These are phyloP conservation scores for Amphiprion ocellaris DNA, from an alignment of 2,113 vertebrate species.

Conservation along the genomic window DNA sequence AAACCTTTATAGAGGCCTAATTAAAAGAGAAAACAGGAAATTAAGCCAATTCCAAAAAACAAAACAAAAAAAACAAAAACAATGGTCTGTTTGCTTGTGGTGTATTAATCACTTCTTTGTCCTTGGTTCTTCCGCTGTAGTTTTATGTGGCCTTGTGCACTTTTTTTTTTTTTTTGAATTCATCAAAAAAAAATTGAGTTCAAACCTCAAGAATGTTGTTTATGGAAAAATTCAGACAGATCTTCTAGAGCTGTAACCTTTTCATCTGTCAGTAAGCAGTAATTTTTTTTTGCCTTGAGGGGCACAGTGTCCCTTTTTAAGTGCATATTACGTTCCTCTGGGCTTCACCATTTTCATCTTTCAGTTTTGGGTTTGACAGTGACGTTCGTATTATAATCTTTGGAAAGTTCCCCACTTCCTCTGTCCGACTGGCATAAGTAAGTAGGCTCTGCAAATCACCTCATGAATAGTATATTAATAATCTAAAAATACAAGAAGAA, in stretches of 20 bases:
- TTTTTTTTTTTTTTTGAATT: neutral
- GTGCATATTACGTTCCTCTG: neutral
- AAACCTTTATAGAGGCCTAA: constrained; percentile 49
- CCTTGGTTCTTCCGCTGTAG: constrained; percentile 13
- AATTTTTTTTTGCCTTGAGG: neutral
- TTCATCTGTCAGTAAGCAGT: neutral
- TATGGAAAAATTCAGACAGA: neutral
- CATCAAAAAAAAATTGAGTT: neutral
- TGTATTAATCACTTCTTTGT: constrained; percentile 26
- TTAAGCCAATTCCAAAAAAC: neutral
- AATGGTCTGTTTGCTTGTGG: constrained; percentile 10
- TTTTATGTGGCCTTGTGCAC: neutral
- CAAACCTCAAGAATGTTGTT: neutral
- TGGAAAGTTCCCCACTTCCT: constrained; percentile 11
- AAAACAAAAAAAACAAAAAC: neutral
- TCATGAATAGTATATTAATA: constrained; percentile 7
- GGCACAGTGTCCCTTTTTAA: constrained; percentile 4
- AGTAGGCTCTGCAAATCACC: neutral
- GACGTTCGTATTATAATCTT: neutral
- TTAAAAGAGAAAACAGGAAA: constrained; percentile 48
- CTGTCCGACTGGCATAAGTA: neutral
- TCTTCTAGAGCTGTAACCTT: neutral
- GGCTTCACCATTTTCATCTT: constrained; percentile 7
- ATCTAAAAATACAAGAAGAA: constrained; percentile 17
- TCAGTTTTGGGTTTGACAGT: constrained; percentile 19